Evolutionary conservation across 2,113 vertebrate species (phyloP).

Genomic region (Aegotheles bennettii): DNA sequence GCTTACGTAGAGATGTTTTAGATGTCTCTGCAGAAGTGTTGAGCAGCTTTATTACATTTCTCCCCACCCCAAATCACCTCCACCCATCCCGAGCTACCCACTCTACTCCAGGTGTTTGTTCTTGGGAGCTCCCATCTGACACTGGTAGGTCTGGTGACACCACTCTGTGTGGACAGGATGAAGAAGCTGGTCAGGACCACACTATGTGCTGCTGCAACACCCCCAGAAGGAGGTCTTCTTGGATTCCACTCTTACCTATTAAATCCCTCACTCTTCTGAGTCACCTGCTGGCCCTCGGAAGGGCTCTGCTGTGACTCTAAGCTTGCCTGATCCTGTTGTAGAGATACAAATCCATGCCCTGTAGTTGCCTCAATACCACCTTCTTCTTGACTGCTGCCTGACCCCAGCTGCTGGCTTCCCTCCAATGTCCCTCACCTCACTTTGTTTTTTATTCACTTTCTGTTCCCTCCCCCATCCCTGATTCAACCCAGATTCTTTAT

Average conservation of each 20-base stretch:
- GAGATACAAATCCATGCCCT: background rate
- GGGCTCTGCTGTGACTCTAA: background rate
- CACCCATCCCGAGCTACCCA: background rate
- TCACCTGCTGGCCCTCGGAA: background rate
- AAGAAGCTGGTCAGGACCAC: background rate
- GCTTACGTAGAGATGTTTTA: background rate
- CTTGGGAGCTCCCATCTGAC: background rate
- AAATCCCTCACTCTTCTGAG: background rate
- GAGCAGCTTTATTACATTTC: background rate
- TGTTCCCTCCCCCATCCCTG: background rate
- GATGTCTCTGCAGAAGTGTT: background rate
- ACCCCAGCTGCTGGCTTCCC: background rate
- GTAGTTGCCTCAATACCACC: background rate
- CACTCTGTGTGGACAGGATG: background rate
- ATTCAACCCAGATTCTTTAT: background rate
- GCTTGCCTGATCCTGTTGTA: background rate
- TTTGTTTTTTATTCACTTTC: background rate
- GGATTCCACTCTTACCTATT: background rate
- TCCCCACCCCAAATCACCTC: background rate
- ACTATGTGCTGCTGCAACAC: fast-evolving
- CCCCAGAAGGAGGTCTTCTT: background rate
- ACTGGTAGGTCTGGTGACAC: background rate
- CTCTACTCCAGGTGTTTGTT: background rate
- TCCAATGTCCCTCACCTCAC: background rate
- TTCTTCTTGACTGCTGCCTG: background rate